A percentile compares a stretch with the other conserved stretches of the same genome.
phyloP scores from a whole-genome alignment of 2,113 vertebrate genomes.

The Gallinago jamesoni region DNA sequence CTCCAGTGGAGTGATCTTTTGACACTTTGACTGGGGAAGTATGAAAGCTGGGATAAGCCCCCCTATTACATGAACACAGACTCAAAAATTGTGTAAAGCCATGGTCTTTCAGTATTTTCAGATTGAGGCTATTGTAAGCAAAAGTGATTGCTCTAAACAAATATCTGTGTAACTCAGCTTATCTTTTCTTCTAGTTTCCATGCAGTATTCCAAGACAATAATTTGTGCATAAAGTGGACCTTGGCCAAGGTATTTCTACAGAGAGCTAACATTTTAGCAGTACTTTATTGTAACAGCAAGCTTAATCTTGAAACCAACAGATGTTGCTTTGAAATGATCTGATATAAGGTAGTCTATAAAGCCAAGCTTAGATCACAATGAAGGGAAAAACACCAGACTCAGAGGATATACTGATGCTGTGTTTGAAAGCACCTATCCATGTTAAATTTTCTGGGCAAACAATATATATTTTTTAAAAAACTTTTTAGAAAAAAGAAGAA shows the following conservation, averaged over 20 bases:
- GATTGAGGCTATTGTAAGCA: neutral
- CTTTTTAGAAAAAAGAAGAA: neutral
- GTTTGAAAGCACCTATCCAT: neutral
- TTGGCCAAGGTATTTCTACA: neutral
- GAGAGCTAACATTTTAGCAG: conserved; percentile 20
- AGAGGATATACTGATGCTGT: neutral
- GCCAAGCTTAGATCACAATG: neutral
- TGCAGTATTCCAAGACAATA: neutral
- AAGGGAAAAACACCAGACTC: neutral
- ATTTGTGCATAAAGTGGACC: neutral
- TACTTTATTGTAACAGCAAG: neutral
- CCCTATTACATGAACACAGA: neutral
- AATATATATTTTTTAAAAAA: neutral
- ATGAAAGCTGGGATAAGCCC: neutral
- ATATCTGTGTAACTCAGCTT: neutral
- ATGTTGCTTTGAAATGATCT: conserved; percentile 40
- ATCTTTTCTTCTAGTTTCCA: neutral
- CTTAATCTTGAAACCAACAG: conserved; percentile 39
- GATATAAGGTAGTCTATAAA: conserved; percentile 2
- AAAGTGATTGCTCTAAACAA: neutral
- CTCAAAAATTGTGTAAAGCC: neutral
- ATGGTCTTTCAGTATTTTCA: neutral
- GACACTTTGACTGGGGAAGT: neutral
- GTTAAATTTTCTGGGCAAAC: neutral
- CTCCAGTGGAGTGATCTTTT: neutral